Evolutionary conservation across 1,140 invertebrate genomes (phyloP), one percentile per base, ranked within the genome.

Genomic region (Coboldia fuscipes): DNA sequence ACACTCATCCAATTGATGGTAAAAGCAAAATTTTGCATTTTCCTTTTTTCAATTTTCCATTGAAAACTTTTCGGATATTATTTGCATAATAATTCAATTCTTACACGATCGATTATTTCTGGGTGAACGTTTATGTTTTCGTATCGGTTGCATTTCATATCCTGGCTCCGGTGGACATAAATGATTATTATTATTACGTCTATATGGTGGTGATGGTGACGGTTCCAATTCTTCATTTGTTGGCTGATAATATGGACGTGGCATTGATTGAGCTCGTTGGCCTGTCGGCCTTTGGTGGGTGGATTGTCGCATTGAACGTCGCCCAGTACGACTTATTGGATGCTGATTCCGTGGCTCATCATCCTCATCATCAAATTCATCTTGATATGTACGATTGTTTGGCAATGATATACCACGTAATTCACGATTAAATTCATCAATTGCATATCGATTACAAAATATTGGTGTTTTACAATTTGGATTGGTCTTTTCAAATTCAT

Each of bases 361-460:
- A 24, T 24, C 7, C 22, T 24, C 22, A 24, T 24, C 22, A 24
- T 24, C 12, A 6, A 24, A 24, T 7, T 12, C 6, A 12, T n/a
- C n/a, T n/a, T n/a, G n/a, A n/a, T n/a, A n/a, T n/a, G n/a, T n/a
- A n/a, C n/a, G 32, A 12, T 28, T 34, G 30, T 19, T 15, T 27
- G 31, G 8, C 17, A 8, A 3, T 28, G 18, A 2, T 33, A 14
- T 16, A 20, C 17, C 15, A 22, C 22, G 28, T 42, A 15, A 12
- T 16, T 15, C 10, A 15, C 30, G 37, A 35, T 66, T 68, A 6
- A 66, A 54, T 31, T 65, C 60, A 21, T 72, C 68, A 27, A 75
- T 45, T 0, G 71, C 74, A 45, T 78, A 78, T 43, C 66, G 70
- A 42, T 79, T 78, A 43, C 66, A 74, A 16, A 75, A 56, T n/a